Evolutionary conservation across 2,888 invertebrate species (phyloP), one percentile per base, ranked within the genome.

Genomic region (Drosophila macrospina): DNA sequence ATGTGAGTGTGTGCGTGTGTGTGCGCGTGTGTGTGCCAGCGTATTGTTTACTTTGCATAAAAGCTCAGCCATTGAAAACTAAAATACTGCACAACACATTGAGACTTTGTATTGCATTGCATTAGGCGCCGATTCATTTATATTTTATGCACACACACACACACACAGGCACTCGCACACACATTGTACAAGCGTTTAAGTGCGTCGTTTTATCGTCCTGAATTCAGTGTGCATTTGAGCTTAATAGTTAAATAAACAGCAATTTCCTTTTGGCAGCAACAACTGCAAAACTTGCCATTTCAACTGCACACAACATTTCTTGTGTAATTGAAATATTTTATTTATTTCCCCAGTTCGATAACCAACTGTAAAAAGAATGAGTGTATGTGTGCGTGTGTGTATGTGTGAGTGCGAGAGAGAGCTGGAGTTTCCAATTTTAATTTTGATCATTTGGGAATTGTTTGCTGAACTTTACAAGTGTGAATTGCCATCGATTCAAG

Each of bases 41-140:
- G 59, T 65, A 52, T 62, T 82, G 81, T 87, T 83, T 87, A 69
- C 78, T 80, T 88, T 86, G 86, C 86, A 86, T 88, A 86, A 86
- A 86, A 82, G 86, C 88, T 82, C 72, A 80, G 75, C 65, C 86
- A 88, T 86, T 86, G 88, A 83, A 88, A 88, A 88, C 88, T 88
- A 83, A 88, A 84, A 86, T 83, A 83, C 78, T 88, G 86, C 83
- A 88, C 80, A 86, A 66, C 78, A 85, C 85, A 82, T 71, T 71
- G 81, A 80, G 81, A 84, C 85, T 78, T 81, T 81, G 76, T 87
- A 79, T 76, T 85, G 82, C 85, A 70, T 55, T 55, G 82, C 79
- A 87, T 87, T 85, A 87, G 82, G 86, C 70, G 82, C 69, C 69
- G 65, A 79, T 87, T 83, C 86, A 83, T 76, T 87, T 85, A 81